A percentile compares a stretch with the other conserved stretches of the same genome.
These are phyloP conservation scores for Menidia menidia DNA, from an alignment of 2,797 vertebrate species.

Conservation along the genomic window DNA sequence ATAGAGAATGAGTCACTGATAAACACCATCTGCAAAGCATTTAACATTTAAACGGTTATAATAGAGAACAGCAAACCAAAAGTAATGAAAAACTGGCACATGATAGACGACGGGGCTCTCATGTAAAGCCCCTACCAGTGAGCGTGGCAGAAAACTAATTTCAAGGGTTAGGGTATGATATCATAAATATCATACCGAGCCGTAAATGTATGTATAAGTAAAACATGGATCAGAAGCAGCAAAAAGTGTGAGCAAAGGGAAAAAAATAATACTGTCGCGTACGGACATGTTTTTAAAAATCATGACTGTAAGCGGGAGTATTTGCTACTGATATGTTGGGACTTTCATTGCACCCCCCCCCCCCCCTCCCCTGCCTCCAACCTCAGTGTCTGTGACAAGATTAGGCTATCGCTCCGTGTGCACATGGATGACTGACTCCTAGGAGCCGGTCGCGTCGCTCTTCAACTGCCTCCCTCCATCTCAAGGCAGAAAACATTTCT, in stretches of 20 bases:
- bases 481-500: constrained; percentile 73
- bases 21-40: constrained; percentile 47
- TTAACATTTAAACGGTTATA: constrained; percentile 52
- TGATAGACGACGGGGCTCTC: constrained; percentile 14
- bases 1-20: constrained; percentile 37
- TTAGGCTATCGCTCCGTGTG: constrained; percentile 77
- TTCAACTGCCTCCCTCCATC: constrained; percentile 43
- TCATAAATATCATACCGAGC: constrained; percentile 23
- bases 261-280: constrained; percentile 29
- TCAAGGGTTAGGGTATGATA: constrained; percentile 44
- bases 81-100: constrained; percentile 27
- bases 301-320: constrained; percentile 57
- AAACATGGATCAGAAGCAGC: constrained; percentile 39
- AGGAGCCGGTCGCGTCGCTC: constrained; percentile 59
- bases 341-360: constrained; percentile 34
- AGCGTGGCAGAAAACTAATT: constrained; percentile 35
- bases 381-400: constrained; percentile 71
- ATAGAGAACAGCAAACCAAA: constrained; percentile 17
- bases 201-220: constrained; percentile 43
- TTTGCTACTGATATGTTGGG: constrained; percentile 56
- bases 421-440: constrained; percentile 81
- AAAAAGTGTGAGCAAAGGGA: constrained; percentile 16
- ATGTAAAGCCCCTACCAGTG: constrained; percentile 7
- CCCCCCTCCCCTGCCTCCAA: neutral
- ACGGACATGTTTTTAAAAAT: constrained; percentile 61